phyloP scores from a whole-genome alignment of 2,797 vertebrate genomes.

The Myotis vivesi region DNA sequence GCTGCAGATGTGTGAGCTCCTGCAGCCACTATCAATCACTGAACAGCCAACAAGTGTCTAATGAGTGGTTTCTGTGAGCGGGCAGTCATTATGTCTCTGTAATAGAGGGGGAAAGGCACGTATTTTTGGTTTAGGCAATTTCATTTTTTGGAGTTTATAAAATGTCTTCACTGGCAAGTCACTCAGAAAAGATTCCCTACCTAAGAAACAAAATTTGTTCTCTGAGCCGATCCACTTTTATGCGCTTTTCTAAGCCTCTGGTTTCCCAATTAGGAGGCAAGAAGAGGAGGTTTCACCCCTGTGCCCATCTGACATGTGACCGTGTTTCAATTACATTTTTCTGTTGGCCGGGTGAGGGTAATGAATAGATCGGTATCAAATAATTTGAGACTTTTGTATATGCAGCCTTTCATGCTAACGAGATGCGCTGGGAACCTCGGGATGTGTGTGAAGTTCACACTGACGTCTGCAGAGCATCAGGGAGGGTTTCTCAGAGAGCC shows the following conservation, averaged over 20 bases:
- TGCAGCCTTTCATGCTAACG: constrained; percentile 2
- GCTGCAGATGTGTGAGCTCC: neutral
- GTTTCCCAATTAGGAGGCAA: constrained; percentile 72
- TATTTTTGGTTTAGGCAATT: neutral
- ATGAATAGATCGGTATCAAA: constrained; percentile 72
- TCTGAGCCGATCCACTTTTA: constrained; percentile 52
- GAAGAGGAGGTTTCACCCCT: constrained; percentile 48
- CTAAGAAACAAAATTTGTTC: neutral
- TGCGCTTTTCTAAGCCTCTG: constrained; percentile 39
- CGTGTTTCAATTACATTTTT: constrained; percentile 72
- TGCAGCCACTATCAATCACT: neutral
- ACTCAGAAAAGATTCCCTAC: neutral
- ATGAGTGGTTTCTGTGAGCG: neutral
- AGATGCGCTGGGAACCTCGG: constrained; percentile 3
- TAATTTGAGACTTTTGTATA: constrained; percentile 68
- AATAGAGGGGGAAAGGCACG: rapidly evolving
- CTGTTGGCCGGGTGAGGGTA: constrained; percentile 65
- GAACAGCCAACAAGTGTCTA: neutral
- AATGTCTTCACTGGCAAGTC: neutral
- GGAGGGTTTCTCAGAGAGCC: neutral
- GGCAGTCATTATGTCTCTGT: neutral
- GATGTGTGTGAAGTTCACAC: neutral
- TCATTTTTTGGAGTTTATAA: constrained; percentile 15
- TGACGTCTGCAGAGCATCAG: neutral
- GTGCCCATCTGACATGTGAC: constrained; percentile 1